These are phyloP conservation scores for Thelaira solivaga DNA, from an alignment of 2,888 invertebrate genomes.

Conservation along the genomic window DNA sequence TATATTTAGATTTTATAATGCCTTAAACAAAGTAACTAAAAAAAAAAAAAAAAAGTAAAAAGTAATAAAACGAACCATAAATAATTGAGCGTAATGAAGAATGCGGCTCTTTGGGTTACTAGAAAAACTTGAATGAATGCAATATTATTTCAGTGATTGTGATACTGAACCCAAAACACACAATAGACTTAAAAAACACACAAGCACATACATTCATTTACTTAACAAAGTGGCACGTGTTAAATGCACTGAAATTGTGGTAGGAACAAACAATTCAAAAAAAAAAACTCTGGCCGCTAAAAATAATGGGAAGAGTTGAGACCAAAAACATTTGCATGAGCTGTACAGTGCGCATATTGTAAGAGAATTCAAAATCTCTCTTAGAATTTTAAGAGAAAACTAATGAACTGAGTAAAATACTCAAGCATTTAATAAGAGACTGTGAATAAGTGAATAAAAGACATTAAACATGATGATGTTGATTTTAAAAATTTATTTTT, in stretches of 20 bases:
- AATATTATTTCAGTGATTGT: neutral
- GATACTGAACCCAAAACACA: constrained; percentile 23
- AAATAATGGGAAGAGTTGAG: constrained; percentile 34
- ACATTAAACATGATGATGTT: no score
- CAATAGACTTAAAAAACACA: neutral
- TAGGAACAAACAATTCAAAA: neutral
- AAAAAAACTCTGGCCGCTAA: constrained; percentile 4
- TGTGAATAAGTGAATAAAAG: no score
- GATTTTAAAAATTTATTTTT: no score
- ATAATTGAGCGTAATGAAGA: neutral
- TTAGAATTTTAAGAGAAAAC: neutral
- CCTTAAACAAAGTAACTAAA: neutral
- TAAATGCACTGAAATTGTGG: constrained; percentile 7
- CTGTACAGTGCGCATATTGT: neutral
- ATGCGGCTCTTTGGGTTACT: constrained; percentile 45
- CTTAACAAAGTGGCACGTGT: constrained; percentile 33
- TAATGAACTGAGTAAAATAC: no score
- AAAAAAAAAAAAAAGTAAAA: constrained; percentile 1
- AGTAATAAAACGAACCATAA: constrained; percentile 16
- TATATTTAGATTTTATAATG: neutral
- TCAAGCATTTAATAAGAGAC: no score
- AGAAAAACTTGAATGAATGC: constrained; percentile 19
- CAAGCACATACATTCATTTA: neutral
- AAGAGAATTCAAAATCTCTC: constrained; percentile 6
- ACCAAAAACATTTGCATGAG: neutral